phyloP scores from a whole-genome alignment of 2,113 vertebrate genomes.

The Microcebus lehilahytsara region DNA sequence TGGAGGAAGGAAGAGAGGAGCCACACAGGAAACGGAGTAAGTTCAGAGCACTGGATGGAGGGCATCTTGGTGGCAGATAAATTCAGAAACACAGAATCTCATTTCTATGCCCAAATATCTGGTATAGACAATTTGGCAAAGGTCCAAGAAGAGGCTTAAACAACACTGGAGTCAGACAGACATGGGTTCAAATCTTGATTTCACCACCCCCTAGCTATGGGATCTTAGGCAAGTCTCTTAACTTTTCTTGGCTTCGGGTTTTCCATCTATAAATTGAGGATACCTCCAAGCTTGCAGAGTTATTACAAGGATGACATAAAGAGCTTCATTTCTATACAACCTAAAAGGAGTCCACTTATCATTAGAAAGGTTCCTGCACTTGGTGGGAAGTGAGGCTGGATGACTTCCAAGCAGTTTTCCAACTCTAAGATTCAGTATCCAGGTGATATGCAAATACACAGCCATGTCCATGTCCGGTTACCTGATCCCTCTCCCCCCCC shows the following conservation, averaged over 20 bases:
- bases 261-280: background rate
- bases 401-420: background rate
- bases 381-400: background rate
- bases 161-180: background rate
- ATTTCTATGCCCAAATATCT: background rate
- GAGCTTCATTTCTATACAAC: background rate
- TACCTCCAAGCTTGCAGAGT: background rate
- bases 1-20: background rate
- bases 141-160: background rate
- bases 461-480: background rate
- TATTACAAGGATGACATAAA: background rate
- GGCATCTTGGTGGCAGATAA: background rate
- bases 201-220: background rate
- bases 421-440: background rate
- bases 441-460: background rate
- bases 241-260: slow-evolving; percentile 10
- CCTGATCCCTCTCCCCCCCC: background rate
- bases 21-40: background rate
- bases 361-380: background rate
- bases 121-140: background rate
- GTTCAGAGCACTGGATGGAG: background rate
- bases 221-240: background rate
- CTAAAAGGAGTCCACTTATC: background rate
- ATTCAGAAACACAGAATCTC: slow-evolving; percentile 13
- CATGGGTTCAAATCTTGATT: background rate